These are phyloP conservation scores for Apamea anceps DNA, from an alignment of 2,888 invertebrate species.

Conservation along the genomic window DNA sequence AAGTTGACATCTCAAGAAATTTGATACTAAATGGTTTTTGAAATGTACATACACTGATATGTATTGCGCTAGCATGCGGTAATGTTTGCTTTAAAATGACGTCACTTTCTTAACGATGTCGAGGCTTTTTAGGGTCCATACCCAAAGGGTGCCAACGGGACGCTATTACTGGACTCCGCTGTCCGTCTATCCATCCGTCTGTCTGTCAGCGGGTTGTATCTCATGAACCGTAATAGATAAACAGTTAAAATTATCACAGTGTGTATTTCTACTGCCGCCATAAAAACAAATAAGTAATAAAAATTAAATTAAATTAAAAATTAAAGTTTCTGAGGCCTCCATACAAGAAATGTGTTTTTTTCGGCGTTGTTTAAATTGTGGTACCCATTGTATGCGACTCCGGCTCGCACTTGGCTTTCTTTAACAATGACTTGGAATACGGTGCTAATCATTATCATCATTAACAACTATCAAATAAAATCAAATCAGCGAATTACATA, in stretches of 20 bases:
- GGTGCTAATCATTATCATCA: background rate
- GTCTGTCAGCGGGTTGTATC: background rate
- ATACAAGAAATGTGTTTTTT: background rate
- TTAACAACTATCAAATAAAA: background rate
- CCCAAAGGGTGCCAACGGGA: background rate
- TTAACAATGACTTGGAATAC: background rate
- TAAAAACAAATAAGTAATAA: background rate
- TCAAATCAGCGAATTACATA: background rate
- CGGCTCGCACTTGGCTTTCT: too few relatives aligned
- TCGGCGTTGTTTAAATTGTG: too few relatives aligned
- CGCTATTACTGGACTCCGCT: background rate
- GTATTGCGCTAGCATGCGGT: background rate
- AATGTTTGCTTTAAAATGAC: conserved; percentile 9
- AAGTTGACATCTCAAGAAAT: conserved; percentile 64
- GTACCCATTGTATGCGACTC: too few relatives aligned
- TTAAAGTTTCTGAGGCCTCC: too few relatives aligned
- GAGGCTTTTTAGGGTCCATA: background rate
- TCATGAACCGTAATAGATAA: background rate
- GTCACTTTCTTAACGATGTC: background rate
- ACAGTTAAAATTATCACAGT: background rate
- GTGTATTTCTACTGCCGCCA: background rate
- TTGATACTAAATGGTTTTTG: conserved; percentile 57
- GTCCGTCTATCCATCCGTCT: background rate
- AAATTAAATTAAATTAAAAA: background rate
- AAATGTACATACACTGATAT: conserved; percentile 28